phyloP scores from a whole-genome alignment of 2,797 vertebrate genomes.

The Oreortyx pictus region DNA sequence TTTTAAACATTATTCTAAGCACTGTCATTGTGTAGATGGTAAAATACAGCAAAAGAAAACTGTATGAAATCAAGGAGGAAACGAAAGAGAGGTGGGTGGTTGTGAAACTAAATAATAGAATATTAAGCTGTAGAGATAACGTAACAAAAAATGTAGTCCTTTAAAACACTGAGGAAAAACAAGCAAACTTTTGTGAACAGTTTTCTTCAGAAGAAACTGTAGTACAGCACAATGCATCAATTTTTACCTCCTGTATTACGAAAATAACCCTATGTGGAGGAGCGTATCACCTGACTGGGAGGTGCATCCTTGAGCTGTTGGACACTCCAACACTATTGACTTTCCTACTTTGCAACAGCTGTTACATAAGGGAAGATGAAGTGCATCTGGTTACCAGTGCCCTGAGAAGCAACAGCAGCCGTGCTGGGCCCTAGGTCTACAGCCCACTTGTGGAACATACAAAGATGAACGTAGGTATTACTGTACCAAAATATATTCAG shows the following conservation, averaged over 20 bases:
- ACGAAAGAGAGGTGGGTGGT: background rate
- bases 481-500: background rate
- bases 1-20: background rate
- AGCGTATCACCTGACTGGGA: rapidly evolving
- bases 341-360: background rate
- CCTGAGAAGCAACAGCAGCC: background rate
- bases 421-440: rapidly evolving
- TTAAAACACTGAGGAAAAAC: background rate
- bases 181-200: background rate
- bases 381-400: rapidly evolving
- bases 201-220: background rate
- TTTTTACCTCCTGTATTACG: background rate
- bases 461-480: background rate
- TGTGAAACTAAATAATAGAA: background rate
- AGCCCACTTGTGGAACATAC: background rate
- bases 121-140: background rate
- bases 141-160: background rate
- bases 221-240: rapidly evolving
- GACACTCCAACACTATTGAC: background rate
- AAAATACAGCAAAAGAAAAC: background rate
- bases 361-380: background rate
- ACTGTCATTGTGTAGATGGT: background rate
- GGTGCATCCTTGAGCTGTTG: background rate
- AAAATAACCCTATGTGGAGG: background rate
- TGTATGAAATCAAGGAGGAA: background rate